Base-by-base conservation (phyloP, 1,140 invertebrate genomes). In the Matsumurasca onukii region DNA sequence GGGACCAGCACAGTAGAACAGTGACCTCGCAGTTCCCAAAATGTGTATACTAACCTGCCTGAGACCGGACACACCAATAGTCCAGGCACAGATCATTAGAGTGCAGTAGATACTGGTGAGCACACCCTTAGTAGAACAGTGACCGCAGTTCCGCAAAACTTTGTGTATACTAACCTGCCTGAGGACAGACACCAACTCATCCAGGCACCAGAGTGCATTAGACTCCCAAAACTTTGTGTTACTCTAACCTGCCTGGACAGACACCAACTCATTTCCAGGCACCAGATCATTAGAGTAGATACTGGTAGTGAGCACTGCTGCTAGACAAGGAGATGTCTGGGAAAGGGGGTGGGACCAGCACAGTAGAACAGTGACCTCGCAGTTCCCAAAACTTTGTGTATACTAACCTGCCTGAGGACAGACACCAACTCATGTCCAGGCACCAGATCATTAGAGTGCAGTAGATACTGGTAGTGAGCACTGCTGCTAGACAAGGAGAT, bases 181-280 rank as follows among this genome's bases (percentile, higher is more conserved):
- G n/a, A n/a, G n/a, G n/a, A n/a, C n/a, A n/a, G n/a, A n/a, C n/a
- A n/a, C n/a, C n/a, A n/a, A n/a, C n/a, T n/a, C n/a, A n/a, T n/a
- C n/a, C n/a, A n/a, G n/a, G n/a, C 5, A 3, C 49, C 5, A 5
- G n/a, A n/a, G 49, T 51, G 9, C 5, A 51, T 17, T 51, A 51
- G n/a, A n/a, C 49, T 51, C 49, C 49, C 49, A 51, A 22, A 20
- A 51, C 49, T 51, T n/a, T n/a, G n/a, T n/a, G n/a, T n/a, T n/a
- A n/a, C n/a, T n/a, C n/a, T n/a, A n/a, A n/a, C n/a, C n/a, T n/a
- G n/a, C n/a, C n/a, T n/a, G n/a, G n/a, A n/a, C n/a, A n/a, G n/a
- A n/a, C n/a, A n/a, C n/a, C n/a, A n/a, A n/a, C n/a, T n/a, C n/a
- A n/a, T n/a, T n/a, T n/a, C n/a, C n/a, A n/a, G n/a, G 5, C 49